Evolutionary conservation across 2,888 invertebrate species (phyloP).

Genomic region (Achlya flavicornis): DNA sequence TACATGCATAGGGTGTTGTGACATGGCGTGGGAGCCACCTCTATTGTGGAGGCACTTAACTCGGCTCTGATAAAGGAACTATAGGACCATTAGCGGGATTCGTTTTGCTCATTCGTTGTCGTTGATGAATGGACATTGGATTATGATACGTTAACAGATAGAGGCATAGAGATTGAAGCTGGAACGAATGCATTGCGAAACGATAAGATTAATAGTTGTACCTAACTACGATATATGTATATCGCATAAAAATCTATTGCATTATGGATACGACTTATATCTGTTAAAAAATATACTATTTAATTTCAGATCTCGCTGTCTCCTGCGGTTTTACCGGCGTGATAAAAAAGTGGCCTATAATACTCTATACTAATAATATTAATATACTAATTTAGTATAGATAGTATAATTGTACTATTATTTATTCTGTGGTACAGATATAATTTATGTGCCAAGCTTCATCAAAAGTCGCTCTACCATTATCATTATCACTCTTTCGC

Average conservation of each 20-base stretch:
- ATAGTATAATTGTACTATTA: too few species aligned
- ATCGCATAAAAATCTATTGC: neutral
- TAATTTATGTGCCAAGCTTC: too few species aligned
- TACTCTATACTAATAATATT: too few species aligned
- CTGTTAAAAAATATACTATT: neutral
- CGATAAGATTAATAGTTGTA: slow-evolving; percentile 11
- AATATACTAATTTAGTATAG: too few species aligned
- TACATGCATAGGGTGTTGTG: slow-evolving; percentile 74
- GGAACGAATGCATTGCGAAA: slow-evolving; percentile 40
- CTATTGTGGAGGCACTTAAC: slow-evolving; percentile 80
- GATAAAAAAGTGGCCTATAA: too few species aligned
- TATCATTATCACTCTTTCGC: too few species aligned
- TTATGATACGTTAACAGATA: slow-evolving; percentile 72
- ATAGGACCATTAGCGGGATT: slow-evolving; percentile 79
- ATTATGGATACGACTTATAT: neutral
- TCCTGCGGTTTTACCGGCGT: too few species aligned
- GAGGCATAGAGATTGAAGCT: slow-evolving; percentile 38
- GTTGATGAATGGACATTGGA: slow-evolving; percentile 77
- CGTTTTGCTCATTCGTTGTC: slow-evolving; percentile 80
- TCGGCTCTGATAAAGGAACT: slow-evolving; percentile 77
- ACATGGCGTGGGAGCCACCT: slow-evolving; percentile 80
- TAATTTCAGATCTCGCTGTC: too few species aligned
- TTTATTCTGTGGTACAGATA: too few species aligned
- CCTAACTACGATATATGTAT: too few species aligned
- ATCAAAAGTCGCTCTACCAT: too few species aligned